A percentile compares a stretch with the other conserved stretches of the same genome.
phyloP scores from a whole-genome alignment of 2,113 vertebrate species.

The Lophochroa leadbeateri region DNA sequence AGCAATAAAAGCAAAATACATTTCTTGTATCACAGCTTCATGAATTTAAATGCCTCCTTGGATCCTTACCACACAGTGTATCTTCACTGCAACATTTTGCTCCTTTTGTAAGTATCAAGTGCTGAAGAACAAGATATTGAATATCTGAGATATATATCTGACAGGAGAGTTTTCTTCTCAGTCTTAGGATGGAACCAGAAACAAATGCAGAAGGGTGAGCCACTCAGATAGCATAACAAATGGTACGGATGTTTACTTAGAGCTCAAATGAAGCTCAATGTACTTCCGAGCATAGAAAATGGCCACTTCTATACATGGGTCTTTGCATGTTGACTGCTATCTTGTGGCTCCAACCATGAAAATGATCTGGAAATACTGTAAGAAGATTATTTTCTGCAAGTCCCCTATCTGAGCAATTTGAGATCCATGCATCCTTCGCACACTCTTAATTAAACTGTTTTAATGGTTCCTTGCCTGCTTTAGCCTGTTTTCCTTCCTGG shows the following conservation, averaged over 20 bases:
- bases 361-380: background rate
- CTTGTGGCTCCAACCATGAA: background rate
- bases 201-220: background rate
- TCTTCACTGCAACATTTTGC: background rate
- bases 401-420: background rate
- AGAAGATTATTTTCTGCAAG: background rate
- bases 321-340: background rate
- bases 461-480: background rate
- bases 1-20: background rate
- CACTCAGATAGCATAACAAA: background rate
- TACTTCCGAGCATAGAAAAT: background rate
- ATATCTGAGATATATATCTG: background rate
- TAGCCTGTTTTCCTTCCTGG: background rate
- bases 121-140: background rate
- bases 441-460: background rate
- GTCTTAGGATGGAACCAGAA: background rate
- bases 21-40: slow-evolving; percentile 19
- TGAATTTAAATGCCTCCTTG: slow-evolving; percentile 19
- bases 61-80: background rate
- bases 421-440: background rate
- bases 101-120: background rate
- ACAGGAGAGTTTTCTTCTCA: background rate
- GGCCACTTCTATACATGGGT: background rate
- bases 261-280: background rate
- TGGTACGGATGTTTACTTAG: background rate